Base-by-base conservation (phyloP, 2,888 invertebrate species). In the Drosophila trichaetosa region DNA sequence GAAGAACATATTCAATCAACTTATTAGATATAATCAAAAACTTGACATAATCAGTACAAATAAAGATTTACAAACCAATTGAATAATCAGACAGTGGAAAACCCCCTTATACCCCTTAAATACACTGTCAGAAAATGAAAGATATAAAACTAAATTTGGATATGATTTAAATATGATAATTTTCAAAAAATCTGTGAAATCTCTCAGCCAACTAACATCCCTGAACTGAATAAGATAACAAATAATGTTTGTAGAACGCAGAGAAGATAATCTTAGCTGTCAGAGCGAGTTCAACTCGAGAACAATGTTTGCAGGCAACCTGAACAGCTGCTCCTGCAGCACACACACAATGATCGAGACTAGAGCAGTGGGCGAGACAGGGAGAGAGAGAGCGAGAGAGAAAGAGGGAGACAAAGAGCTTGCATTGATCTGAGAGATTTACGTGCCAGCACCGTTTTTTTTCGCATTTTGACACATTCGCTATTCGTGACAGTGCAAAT, bases 401-500 rank as follows among this genome's bases (percentile, higher is more conserved):
- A 46, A 18, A 51, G 24, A 1, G 21, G 8, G 21, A 11, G 33
- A 81, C 83, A 82, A 82, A 68, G 82, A 81, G 72, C 74, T 78
- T 71, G 66, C 80, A 82, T 77, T 80, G 74, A 80, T 65, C 74
- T 40, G 38, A 48, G 59, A 18, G 70, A 59, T 69, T 66, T 70
- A 76, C 70, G 76, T 76, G 68, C 66, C 65, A 66, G 63, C 48
- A 59, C 24, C 57, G 48, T 68, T 69, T 67, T 21, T 53, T 24
- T 53, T 61, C 53, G 42, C 70, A 73, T 69, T 83, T 83, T 71
- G 85, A 85, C 84, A 84, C 69, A 84, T 83, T 82, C 73, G 77
- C 79, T 67, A 64, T 79, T 83, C 66, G 83, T 78, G 83, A 76
- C 83, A 74, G 86, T 86, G 86, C 83, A 82, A 83, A 84, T 83